phyloP scores from a whole-genome alignment of 2,113 vertebrate genomes.

The Hirundichthys speculiger region DNA sequence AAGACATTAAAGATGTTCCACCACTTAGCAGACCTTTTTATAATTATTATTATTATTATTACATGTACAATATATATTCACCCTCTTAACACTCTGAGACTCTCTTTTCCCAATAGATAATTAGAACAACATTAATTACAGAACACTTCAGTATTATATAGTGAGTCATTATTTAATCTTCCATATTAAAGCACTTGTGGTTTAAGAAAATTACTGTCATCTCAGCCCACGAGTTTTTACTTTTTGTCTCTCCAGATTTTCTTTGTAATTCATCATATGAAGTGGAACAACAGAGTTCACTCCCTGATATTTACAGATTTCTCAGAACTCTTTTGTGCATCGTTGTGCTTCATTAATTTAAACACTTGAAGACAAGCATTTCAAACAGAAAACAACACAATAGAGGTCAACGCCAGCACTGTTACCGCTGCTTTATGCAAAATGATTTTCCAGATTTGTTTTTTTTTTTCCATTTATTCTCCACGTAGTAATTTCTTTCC shows the following conservation, averaged over 20 bases:
- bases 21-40: constrained; percentile 42
- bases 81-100: constrained; percentile 29
- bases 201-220: constrained; percentile 63
- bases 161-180: constrained; percentile 49
- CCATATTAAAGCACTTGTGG: constrained; percentile 74
- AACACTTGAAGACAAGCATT: constrained; percentile 50
- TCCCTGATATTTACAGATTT: constrained; percentile 43
- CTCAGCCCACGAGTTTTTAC: constrained; percentile 29
- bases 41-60: constrained; percentile 46
- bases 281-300: constrained; percentile 27
- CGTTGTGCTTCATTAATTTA: constrained; percentile 60
- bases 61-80: constrained; percentile 66
- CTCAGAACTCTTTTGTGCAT: constrained; percentile 51
- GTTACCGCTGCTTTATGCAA: constrained; percentile 19
- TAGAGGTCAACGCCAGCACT: constrained; percentile 28
- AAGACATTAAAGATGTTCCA: constrained; percentile 32
- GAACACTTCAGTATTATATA: constrained; percentile 60
- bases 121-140: constrained; percentile 58
- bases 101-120: constrained; percentile 26
- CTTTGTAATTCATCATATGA: constrained; percentile 15
- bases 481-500: neutral
- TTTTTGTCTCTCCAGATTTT: constrained; percentile 38
- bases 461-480: constrained; percentile 22
- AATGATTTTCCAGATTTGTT: constrained; percentile 5
- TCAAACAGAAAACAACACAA: constrained; percentile 56